Base-by-base conservation (phyloP, 1,140 invertebrate species). In the Leptonema lineaticorne region DNA sequence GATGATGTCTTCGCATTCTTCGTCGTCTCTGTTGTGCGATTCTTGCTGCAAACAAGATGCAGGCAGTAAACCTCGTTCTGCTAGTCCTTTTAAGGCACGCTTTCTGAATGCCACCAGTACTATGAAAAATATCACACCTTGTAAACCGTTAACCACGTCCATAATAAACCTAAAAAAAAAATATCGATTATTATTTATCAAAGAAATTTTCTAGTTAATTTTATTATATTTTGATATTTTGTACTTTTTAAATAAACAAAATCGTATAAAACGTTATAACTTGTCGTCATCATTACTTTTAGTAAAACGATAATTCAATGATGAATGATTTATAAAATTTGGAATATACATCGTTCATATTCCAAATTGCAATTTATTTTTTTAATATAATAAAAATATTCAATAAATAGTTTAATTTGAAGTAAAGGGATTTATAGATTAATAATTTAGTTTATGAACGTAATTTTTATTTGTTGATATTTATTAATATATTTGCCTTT, bases 101-200 rank as follows among this genome's bases (percentile, higher is more conserved):
- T 83, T 85, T 5, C 88, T 76, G 20, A 83, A 82, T 1, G 85
- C 77, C 0, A 90, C 85, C 58, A 89, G 69, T 1, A 90, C 74
- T 1, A 89, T 66, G 73, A 90, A 89, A 73, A 89, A 88, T 14
- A 89, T 78, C 5, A 89, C 69, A 0, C 89, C 89, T 84, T 89
- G 88, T 0, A 89, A 76, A 6, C 81, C 79, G 74, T 89, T 90
- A 68, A 89, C 75, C 9, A 83, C 80, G 72, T 89, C 88, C 71
- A 84, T 85, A 20, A 86, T 79, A 74, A 85, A 79, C 86, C 88
- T 89, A 75, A 18, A 81, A 82, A 70, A 60, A 11, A 27, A 68
- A 59, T 29, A 57, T 66, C 27, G 56, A 5, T 65, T 11, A 5
- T 28, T 22, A 22, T 41, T 22, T 46, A 45, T 63, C 45, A n/a